A percentile compares a stretch with the other conserved stretches of the same genome.
Evolutionary conservation across 1,140 invertebrate genomes (phyloP).

Genomic region (Phthorimaea operculella): DNA sequence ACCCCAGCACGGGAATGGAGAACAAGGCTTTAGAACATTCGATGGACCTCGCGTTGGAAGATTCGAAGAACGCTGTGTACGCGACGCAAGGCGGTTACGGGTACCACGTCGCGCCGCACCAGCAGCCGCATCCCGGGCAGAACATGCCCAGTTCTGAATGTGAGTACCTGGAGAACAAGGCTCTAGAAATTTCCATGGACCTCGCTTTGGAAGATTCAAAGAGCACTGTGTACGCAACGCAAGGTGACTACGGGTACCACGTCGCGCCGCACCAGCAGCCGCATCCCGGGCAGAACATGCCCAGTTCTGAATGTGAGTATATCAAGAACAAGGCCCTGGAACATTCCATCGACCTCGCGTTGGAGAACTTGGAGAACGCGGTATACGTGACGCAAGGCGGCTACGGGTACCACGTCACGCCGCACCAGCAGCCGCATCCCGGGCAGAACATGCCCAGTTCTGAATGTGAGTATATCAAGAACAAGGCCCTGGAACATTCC

Average conservation of each 20-base stretch:
- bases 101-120: conserved; percentile 74
- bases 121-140: conserved; percentile 49
- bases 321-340: conserved; percentile 93
- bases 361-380: conserved; percentile 83
- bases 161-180: conserved; percentile 90
- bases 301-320: conserved; percentile 79
- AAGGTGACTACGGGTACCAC: conserved; percentile 87
- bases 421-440: conserved; percentile 48
- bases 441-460: conserved; percentile 76
- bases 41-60: conserved; percentile 82
- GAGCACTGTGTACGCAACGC: conserved; percentile 80
- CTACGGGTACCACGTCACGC: conserved; percentile 80
- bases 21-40: conserved; percentile 91
- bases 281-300: conserved; percentile 70
- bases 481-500: conserved; percentile 89
- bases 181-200: conserved; percentile 87
- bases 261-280: conserved; percentile 58
- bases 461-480: conserved; percentile 85
- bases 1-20: conserved; percentile 84
- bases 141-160: conserved; percentile 81
- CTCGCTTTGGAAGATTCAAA: conserved; percentile 84
- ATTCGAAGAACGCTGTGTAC: conserved; percentile 83
- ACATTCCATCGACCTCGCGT: conserved; percentile 83
- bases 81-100: conserved; percentile 86
- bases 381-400: conserved; percentile 85